Evolutionary conservation across 2,113 vertebrate species (phyloP), one percentile per base, ranked within the genome.

Genomic region (Fregata magnificens): DNA sequence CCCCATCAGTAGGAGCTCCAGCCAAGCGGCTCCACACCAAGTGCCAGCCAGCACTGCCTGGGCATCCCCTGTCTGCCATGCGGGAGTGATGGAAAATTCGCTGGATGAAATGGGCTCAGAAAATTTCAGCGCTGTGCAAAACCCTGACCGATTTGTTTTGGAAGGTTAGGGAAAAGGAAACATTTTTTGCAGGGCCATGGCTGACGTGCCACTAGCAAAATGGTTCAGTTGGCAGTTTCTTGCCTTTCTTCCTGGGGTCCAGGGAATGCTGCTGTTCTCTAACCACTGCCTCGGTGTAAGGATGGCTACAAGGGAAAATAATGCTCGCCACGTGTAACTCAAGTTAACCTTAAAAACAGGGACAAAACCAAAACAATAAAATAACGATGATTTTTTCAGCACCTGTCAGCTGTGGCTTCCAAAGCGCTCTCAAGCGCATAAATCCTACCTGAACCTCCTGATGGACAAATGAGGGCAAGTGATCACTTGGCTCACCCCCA

Each of bases 241-340:
- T 70, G 45, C 49, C 34, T 18, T 38, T 65, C 44, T 17, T 25
- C 22, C 29, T 13, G 9, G 29, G 34, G 12, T 3, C 12, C 28
- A 28, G 45, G 82, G 67, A 74, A 32, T 0, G 1, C 21, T 17
- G 38, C 42, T 87, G 29, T 38, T 49, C 66, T 29, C 32, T 21
- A 9, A 26, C 18, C n/a, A 4, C 24, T 17, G 61, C 38, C 58
- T n/a, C 1, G 2, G n/a, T 3, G 13, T 18, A 16, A 80, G 47
- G 40, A 40, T 1, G 3, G 44, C 4, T n/a, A 36, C 38, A 24
- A 14, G 26, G 42, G 53, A 62, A 52, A 72, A 38, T 5, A 45
- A 16, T 2, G 1, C 13, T 66, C 7, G n/a, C 19, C 2, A 1
- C 1, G 6, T 0, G 5, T 3, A 10, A 45, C 13, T 40, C 21